phyloP scores from a whole-genome alignment of 2,888 invertebrate species.

The Pomacea canaliculata region DNA sequence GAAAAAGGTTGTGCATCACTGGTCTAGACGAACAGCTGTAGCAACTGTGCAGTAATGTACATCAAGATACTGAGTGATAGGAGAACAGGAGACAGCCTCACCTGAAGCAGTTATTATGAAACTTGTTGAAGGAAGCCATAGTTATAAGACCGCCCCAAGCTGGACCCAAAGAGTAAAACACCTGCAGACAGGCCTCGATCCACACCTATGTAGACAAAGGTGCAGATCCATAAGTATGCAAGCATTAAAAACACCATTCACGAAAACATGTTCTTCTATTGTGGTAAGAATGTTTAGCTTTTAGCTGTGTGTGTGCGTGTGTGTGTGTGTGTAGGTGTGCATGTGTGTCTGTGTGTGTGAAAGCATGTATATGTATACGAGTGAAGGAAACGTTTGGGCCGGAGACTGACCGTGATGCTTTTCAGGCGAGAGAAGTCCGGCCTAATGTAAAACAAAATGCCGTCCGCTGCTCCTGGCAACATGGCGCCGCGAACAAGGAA shows the following conservation, averaged over 20 bases:
- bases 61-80: too few species aligned
- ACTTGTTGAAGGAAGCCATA: conserved; percentile 67
- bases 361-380: too few species aligned
- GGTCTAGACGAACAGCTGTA: too few species aligned
- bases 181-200: conserved; percentile 69
- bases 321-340: too few species aligned
- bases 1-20: too few species aligned
- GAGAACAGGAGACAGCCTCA: conserved; percentile 17
- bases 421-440: conserved; percentile 45
- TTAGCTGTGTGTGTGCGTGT: too few species aligned
- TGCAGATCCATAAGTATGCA: neutral
- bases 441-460: conserved; percentile 46
- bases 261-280: too few species aligned
- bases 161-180: conserved; percentile 71
- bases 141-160: conserved; percentile 67
- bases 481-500: conserved; percentile 48
- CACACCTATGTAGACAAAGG: conserved; percentile 48
- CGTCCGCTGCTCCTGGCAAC: conserved; percentile 48
- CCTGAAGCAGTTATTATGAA: conserved; percentile 64
- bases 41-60: too few species aligned
- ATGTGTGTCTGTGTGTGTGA: too few species aligned
- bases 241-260: neutral
- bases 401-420: conserved; percentile 37
- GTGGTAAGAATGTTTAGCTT: too few species aligned
- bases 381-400: too few species aligned